phyloP scores from a whole-genome alignment of 2,888 invertebrate genomes.

The Gibbula magus region DNA sequence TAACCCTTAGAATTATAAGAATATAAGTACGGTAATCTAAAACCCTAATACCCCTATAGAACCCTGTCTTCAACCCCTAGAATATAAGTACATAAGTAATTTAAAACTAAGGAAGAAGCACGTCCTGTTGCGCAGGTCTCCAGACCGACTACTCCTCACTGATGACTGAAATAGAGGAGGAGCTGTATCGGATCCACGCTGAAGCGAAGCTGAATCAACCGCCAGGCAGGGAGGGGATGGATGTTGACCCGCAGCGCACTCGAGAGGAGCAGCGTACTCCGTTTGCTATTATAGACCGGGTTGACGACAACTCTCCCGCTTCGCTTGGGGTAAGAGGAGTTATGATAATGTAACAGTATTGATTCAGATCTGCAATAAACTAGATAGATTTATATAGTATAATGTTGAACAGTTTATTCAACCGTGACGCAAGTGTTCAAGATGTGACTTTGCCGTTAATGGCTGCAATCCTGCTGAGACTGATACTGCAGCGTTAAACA shows the following conservation, averaged over 20 bases:
- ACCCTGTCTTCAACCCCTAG: too few relatives aligned
- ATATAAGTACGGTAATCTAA: too few relatives aligned
- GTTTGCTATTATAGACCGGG: slow-evolving; percentile 84
- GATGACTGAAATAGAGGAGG: slow-evolving; percentile 89
- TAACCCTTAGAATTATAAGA: too few relatives aligned
- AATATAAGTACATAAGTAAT: too few relatives aligned
- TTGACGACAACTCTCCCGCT: slow-evolving; percentile 88
- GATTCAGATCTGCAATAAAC: too few relatives aligned
- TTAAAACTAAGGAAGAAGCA: not conserved
- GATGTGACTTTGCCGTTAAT: too few relatives aligned
- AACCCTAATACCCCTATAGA: too few relatives aligned
- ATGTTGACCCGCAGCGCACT: not conserved
- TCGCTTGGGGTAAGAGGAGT: slow-evolving; percentile 82
- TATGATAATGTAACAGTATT: not conserved
- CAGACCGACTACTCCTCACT: slow-evolving; percentile 91
- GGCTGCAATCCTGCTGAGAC: too few relatives aligned
- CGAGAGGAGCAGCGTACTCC: slow-evolving; percentile 65
- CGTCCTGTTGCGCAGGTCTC: slow-evolving; percentile 79
- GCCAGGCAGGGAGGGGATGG: slow-evolving; percentile 36
- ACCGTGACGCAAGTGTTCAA: too few relatives aligned
- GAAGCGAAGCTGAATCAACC: slow-evolving; percentile 48
- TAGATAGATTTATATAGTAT: too few relatives aligned
- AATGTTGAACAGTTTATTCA: too few relatives aligned
- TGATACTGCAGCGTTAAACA: too few relatives aligned
- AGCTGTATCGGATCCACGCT: slow-evolving; percentile 80